Evolutionary conservation across 2,888 invertebrate genomes (phyloP), one percentile per base, ranked within the genome.

Genomic region (Loripinus fragilis): DNA sequence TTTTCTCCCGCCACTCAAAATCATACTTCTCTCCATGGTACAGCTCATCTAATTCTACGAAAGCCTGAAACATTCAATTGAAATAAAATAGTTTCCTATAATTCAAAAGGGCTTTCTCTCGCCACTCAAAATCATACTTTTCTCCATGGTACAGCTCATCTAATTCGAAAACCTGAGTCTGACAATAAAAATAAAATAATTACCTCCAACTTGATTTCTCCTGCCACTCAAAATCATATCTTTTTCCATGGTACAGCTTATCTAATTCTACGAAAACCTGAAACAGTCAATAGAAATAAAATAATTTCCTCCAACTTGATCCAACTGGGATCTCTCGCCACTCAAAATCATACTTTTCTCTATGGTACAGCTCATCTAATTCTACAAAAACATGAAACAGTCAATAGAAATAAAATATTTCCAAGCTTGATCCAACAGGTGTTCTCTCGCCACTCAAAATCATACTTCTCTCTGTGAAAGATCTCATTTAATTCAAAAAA

Each of bases 151-250:
- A 86, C 73, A 98, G 94, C 94, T 98, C 98, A 92, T 98, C 98
- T 89, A 99, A 94, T 95, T 98, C 98, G 94, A 98, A 98, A 80
- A 98, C 96, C 97, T 98, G 85, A 0, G 76, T 33, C 45, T n/a
- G 41, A 65, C n/a, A n/a, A n/a, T n/a, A n/a, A n/a, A n/a, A n/a
- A n/a, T n/a, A n/a, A n/a, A n/a, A n/a, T n/a, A n/a, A n/a, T 98
- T 0, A 99, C 98, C 94, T 99, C 99, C 94, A 98, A 99, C 93
- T 99, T 99, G 94, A 99, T 98, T 97, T 98, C 94, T 98, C 98
- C 90, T 97, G 96, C 99, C 99, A 99, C 93, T 97, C 97, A 8
- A 96, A 95, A 71, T 97, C 97, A 88, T 96, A 95, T 55, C 90
- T 88, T 0, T 96, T 96, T 10, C 88, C 88, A 23, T 88, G 81